These are phyloP conservation scores for Ceraclea dissimilis DNA, from an alignment of 2,888 invertebrate species.

Conservation along the genomic window DNA sequence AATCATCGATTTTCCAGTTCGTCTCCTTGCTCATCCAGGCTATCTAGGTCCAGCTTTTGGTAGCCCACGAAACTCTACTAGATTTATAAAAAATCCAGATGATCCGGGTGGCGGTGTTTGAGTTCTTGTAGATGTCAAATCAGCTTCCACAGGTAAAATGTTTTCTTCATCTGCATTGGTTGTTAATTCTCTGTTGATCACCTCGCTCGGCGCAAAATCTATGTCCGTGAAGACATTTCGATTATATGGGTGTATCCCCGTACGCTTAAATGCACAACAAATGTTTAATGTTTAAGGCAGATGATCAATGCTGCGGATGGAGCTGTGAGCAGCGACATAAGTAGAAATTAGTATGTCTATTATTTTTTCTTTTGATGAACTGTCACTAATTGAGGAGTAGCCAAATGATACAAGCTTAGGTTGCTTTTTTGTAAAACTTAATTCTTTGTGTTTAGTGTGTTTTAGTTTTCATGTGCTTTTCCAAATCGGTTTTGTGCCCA, in stretches of 20 bases:
- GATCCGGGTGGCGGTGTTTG: slow-evolving; percentile 2
- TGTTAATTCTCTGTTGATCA: background rate
- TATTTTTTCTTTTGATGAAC: background rate
- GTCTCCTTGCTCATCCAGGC: background rate
- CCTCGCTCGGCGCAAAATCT: background rate
- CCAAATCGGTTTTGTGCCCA: background rate
- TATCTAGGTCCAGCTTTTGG: slow-evolving; percentile 2
- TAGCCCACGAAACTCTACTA: slow-evolving; percentile 1
- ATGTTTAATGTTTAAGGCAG: background rate
- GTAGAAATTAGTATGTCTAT: background rate
- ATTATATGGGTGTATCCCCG: slow-evolving; percentile 1
- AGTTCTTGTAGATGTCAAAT: slow-evolving; percentile 1
- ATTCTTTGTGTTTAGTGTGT: background rate
- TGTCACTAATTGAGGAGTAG: background rate
- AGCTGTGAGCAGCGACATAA: background rate
- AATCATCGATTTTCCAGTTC: slow-evolving; percentile 4
- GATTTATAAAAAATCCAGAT: background rate
- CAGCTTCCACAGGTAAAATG: background rate
- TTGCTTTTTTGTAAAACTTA: background rate
- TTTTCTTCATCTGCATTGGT: slow-evolving; percentile 2
- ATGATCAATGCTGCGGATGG: background rate
- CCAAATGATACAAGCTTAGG: background rate
- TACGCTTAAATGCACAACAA: background rate
- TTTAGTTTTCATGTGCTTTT: background rate
- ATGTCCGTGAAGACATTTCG: slow-evolving; percentile 1